Conservation (phyloP, 2,888 invertebrate genomes). For the Tenthredo distinguenda region DNA sequence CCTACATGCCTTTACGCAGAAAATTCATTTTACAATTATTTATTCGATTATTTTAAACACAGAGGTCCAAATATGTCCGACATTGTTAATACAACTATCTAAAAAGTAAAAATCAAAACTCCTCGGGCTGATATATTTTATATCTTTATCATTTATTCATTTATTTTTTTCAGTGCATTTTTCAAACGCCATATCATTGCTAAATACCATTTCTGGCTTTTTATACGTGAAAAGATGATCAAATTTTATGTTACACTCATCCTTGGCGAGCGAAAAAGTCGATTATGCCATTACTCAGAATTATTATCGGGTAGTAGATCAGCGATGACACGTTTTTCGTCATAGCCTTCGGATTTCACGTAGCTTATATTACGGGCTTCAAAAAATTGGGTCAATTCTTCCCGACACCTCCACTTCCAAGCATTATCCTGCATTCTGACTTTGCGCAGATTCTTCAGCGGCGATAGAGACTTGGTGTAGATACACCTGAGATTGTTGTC, state of each 20-base stretch:
- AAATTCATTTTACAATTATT: not conserved
- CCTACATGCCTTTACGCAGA: not conserved
- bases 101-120: not conserved
- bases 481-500: conserved; percentile 68
- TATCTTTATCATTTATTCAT: not conserved
- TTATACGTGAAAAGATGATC: not conserved
- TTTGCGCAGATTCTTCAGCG: conserved; percentile 61
- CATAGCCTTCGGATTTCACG: not conserved
- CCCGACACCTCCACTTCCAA: conserved; percentile 69
- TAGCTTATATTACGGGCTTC: conserved; percentile 55
- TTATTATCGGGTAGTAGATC: not conserved
- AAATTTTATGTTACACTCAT: not conserved
- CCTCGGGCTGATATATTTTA: not conserved
- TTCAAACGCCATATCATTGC: not conserved
- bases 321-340: not conserved
- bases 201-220: not conserved
- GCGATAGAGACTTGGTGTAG: conserved; percentile 66
- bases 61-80: not conserved
- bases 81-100: not conserved
- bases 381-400: conserved; percentile 67
- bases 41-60: not conserved
- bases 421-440: conserved; percentile 68
- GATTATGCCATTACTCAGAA: not conserved
- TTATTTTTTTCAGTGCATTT: not conserved
- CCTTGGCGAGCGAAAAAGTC: not conserved